These are phyloP conservation scores for Ailuropoda melanoleuca DNA, from an alignment of 2,113 vertebrate genomes.

Conservation along the genomic window DNA sequence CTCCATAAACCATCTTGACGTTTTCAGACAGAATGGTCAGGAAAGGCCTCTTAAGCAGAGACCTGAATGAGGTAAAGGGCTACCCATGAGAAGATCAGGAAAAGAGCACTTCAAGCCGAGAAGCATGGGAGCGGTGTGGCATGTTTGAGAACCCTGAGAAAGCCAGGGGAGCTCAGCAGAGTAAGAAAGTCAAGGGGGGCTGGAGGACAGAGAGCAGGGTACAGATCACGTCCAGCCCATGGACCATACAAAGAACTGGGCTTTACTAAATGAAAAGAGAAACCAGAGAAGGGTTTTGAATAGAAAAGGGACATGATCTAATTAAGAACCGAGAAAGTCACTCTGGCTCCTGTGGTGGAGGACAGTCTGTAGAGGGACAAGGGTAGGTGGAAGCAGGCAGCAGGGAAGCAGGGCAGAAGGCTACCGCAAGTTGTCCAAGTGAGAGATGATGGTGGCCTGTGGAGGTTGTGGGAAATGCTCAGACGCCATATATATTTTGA, in stretches of 20 bases:
- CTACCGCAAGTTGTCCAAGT: not conserved
- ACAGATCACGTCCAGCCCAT: not conserved
- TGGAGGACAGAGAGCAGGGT: not conserved
- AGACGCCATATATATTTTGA: not conserved
- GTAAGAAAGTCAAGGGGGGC: not conserved
- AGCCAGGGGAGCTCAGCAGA: not conserved
- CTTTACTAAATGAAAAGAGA: not conserved
- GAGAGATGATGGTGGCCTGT: not conserved
- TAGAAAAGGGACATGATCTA: not conserved
- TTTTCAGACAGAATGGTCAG: not conserved
- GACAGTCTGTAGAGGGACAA: not conserved
- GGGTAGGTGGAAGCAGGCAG: not conserved
- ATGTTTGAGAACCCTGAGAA: not conserved
- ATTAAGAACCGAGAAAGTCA: not conserved
- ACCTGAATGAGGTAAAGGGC: not conserved
- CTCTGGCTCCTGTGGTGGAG: not conserved
- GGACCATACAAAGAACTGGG: not conserved
- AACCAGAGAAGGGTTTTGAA: not conserved
- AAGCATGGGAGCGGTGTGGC: not conserved
- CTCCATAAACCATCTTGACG: not conserved
- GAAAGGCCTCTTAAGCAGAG: not conserved
- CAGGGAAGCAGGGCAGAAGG: not conserved
- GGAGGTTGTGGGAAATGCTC: not conserved
- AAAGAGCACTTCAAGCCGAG: not conserved
- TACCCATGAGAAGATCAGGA: not conserved